Conservation (phyloP, 2,113 vertebrate species). For the Neomonachus schauinslandi region DNA sequence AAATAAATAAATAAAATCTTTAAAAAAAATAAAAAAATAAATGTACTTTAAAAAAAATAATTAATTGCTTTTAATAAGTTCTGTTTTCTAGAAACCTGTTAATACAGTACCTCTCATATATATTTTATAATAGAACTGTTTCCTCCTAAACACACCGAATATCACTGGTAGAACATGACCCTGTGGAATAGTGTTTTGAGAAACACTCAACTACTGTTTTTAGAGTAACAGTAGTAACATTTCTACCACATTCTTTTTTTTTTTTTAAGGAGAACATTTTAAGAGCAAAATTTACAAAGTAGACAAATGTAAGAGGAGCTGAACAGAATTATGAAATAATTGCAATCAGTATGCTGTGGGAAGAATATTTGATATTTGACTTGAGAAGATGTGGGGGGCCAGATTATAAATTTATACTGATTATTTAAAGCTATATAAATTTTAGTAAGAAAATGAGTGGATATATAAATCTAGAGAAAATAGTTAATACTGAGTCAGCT, state of each 20-base stretch:
- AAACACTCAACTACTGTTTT: background rate
- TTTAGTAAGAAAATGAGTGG: background rate
- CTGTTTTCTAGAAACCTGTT: background rate
- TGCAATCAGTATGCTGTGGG: background rate
- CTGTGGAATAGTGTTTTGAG: background rate
- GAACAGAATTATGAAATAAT: background rate
- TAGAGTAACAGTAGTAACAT: background rate
- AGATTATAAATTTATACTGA: background rate
- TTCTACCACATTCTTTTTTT: background rate
- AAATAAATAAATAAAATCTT: too few relatives aligned
- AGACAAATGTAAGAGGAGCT: background rate
- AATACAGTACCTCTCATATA: background rate
- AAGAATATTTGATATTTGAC: background rate
- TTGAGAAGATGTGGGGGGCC: background rate
- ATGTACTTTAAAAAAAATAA: background rate
- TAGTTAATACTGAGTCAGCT: background rate
- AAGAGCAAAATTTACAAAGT: background rate
- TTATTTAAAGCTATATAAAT: background rate
- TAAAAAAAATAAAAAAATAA: too few relatives aligned
- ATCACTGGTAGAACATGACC: background rate
- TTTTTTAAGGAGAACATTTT: background rate
- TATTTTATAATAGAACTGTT: background rate
- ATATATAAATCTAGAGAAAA: background rate
- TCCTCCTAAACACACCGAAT: background rate
- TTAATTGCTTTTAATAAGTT: background rate